A percentile compares a stretch with the other conserved stretches of the same genome.
Evolutionary conservation across 2,113 vertebrate genomes (phyloP).

Genomic region (Jaculus jaculus): DNA sequence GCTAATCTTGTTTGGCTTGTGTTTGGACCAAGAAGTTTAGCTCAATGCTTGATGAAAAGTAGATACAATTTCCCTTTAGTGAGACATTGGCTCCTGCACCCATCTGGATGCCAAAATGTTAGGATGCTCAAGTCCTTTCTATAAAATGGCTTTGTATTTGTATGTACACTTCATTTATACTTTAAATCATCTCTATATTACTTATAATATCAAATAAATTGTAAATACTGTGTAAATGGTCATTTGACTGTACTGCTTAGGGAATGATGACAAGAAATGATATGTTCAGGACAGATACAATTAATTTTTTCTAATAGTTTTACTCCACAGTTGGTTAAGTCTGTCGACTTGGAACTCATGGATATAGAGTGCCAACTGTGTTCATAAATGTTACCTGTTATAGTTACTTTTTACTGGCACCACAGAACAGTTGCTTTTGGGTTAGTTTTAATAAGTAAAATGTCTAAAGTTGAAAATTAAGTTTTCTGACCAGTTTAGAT

Average conservation of each 20-base stretch:
- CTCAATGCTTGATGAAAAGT: neutral
- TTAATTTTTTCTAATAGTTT: neutral
- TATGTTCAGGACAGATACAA: neutral
- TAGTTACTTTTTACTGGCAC: neutral
- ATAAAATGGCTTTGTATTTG: neutral
- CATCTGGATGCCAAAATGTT: neutral
- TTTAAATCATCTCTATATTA: neutral
- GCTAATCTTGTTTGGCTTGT: neutral
- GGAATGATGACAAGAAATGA: neutral
- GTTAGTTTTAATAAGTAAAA: constrained; percentile 4
- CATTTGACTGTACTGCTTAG: neutral
- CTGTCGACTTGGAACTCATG: neutral
- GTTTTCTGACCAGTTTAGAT: neutral
- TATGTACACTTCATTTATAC: neutral
- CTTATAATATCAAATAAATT: neutral
- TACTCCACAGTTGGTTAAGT: neutral
- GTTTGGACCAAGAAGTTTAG: neutral
- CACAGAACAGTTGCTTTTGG: neutral
- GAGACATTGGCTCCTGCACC: neutral
- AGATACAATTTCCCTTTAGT: neutral
- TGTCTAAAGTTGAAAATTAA: neutral
- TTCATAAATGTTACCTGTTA: neutral
- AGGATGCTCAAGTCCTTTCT: neutral
- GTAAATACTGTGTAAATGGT: neutral
- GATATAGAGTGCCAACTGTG: neutral